A percentile compares a stretch with the other conserved stretches of the same genome.
These are phyloP conservation scores for Gymnocheta viridis DNA, from an alignment of 2,888 invertebrate species.

Conservation along the genomic window DNA sequence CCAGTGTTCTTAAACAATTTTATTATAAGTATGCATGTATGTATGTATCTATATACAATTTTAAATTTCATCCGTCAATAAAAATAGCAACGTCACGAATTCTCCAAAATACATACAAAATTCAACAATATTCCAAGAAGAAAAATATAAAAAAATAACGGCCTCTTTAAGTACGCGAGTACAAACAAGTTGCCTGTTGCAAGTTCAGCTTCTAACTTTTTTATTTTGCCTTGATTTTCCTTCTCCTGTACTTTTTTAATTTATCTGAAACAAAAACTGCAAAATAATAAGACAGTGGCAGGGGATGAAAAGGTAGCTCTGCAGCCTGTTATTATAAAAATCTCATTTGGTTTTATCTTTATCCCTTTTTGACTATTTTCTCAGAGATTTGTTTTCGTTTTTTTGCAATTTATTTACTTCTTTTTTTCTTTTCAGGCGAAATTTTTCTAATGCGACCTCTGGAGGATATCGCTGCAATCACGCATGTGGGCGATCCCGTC, in stretches of 20 bases:
- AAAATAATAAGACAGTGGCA: no score
- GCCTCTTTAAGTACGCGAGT: background rate
- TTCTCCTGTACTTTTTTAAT: no score
- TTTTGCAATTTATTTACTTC: constrained; percentile 19
- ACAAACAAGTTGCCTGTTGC: background rate
- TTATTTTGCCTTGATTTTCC: no score
- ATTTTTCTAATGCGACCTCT: constrained; percentile 87
- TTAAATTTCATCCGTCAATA: background rate
- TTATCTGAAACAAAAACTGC: no score
- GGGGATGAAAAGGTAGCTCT: background rate
- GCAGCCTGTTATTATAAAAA: background rate
- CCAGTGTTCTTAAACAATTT: background rate
- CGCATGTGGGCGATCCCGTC: constrained; percentile 92
- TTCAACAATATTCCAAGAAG: background rate
- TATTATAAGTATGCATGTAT: background rate
- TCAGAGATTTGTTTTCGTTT: background rate
- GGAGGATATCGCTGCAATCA: constrained; percentile 90
- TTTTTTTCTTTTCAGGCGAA: constrained; percentile 84
- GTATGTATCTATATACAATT: background rate
- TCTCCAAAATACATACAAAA: background rate
- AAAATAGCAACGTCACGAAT: background rate
- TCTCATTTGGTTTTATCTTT: background rate
- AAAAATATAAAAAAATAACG: background rate
- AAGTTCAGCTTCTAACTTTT: background rate
- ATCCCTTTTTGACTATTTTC: background rate